Percentiles rank a stretch among this genome's conserved stretches.
Conservation (phyloP, 2,888 invertebrate genomes). For the Drosophila anceps region DNA sequence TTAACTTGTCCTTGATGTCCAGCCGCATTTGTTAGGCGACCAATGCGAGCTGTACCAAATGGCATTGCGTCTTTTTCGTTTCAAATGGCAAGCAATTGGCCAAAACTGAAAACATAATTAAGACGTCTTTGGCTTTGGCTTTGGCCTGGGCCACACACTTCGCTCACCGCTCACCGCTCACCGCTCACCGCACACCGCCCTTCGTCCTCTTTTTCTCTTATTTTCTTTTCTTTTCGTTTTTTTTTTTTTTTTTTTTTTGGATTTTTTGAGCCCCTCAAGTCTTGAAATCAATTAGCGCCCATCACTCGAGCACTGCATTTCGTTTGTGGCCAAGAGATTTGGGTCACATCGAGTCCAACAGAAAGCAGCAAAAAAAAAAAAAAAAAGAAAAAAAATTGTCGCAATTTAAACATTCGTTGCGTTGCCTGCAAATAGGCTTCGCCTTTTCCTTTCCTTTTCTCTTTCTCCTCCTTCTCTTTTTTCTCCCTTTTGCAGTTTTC, state of each 20-base stretch:
- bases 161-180: not conserved
- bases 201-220: conserved; percentile 4
- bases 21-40: conserved; percentile 11
- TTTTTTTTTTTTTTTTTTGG: not conserved
- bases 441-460: not conserved
- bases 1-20: conserved; percentile 63
- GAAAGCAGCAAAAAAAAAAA: not conserved
- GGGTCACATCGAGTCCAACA: conserved; percentile 35
- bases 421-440: conserved; percentile 33
- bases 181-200: not conserved
- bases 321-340: conserved; percentile 36
- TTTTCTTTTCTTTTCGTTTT: not conserved
- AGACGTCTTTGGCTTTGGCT: conserved; percentile 42
- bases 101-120: conserved; percentile 74
- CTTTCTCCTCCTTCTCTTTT: not conserved
- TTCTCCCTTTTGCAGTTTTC: not conserved
- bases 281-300: conserved; percentile 73
- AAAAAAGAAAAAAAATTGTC: conserved; percentile 15
- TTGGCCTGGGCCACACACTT: not conserved
- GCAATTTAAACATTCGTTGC: conserved; percentile 27
- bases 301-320: conserved; percentile 40
- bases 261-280: conserved; percentile 42
- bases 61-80: not conserved
- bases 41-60: conserved; percentile 17
- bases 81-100: conserved; percentile 66